Evolutionary conservation across 2,797 vertebrate species (phyloP), one percentile per base, ranked within the genome.

Genomic region (Numenius phaeopus): DNA sequence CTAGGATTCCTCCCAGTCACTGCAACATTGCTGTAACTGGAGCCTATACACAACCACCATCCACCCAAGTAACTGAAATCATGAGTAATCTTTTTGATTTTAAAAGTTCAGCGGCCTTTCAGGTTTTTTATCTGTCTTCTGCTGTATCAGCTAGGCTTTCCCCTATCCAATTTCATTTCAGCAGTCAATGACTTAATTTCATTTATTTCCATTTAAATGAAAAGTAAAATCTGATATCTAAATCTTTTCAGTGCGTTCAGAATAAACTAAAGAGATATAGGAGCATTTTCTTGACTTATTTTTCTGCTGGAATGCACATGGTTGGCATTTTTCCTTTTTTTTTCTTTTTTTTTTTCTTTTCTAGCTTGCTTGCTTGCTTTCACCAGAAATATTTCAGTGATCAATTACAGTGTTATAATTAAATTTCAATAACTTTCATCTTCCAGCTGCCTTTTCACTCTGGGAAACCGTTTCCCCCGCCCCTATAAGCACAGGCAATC

Each of bases 351-450:
- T 7, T 1, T 55, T 62, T 29, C n/a, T 22, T 2, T 14, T 18
- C 12, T 20, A 39, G 12, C 57, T 75, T 65, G 11, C 29, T 78
- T 62, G 9, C 39, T 64, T 91, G 17, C 27, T 87, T 83, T 85
- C 44, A 34, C 4, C 20, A 86, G 50, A 86, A 89, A 82, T 85
- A 95, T n/a, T 87, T 76, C 69, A 87, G 65, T 23, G 40, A 92
- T 92, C 73, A 92, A 32, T 83, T 91, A 87, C 26, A 83, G 40
- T 49, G 26, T 82, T 89, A 75, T 46, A 93, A 92, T 95, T 95
- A 93, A 88, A 92, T 92, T 88, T 69, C 34, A 75, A 14, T 87
- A 90, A 47, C 21, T 66, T 87, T 59, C 16, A 66, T 83, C 47
- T 96, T 93, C 47, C 52, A 69, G 47, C 9, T 85, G n/a, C 3